Conservation (phyloP, 2,113 vertebrate species). For the Sigmodon hispidus region DNA sequence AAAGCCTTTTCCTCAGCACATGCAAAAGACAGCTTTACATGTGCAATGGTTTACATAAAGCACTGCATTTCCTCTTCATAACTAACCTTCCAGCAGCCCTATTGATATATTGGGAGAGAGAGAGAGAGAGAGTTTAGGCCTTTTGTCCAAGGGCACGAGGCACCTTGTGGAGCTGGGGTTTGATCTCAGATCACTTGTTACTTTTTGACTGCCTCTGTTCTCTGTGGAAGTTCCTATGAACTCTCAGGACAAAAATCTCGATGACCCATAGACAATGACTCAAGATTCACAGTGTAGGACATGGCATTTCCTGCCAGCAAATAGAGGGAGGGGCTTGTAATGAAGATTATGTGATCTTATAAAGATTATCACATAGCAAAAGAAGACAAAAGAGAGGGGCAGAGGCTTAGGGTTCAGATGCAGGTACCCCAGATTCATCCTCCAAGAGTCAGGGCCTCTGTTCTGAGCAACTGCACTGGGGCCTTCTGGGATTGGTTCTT, state of each 20-base stretch:
- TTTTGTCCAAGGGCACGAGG: not conserved
- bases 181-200: not conserved
- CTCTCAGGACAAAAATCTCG: not conserved
- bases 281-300: not conserved
- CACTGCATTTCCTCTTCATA: not conserved
- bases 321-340: not conserved
- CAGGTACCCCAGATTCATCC: not conserved
- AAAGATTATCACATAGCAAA: not conserved
- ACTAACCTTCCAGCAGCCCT: not conserved
- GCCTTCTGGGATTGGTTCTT: not conserved
- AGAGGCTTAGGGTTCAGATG: not conserved
- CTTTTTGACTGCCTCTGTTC: not conserved
- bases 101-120: not conserved
- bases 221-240: not conserved
- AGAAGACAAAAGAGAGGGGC: not conserved
- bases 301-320: not conserved
- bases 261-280: not conserved
- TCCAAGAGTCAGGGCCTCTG: not conserved
- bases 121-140: not conserved
- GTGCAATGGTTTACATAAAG: not conserved
- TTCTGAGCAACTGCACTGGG: not conserved
- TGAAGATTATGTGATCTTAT: not conserved
- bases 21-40: not conserved
- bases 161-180: not conserved
- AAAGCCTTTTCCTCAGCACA: not conserved